Percentiles rank a stretch among this genome's conserved stretches.
These are phyloP conservation scores for Panulirus ornatus DNA, from an alignment of 1,140 invertebrate species.

Conservation along the genomic window DNA sequence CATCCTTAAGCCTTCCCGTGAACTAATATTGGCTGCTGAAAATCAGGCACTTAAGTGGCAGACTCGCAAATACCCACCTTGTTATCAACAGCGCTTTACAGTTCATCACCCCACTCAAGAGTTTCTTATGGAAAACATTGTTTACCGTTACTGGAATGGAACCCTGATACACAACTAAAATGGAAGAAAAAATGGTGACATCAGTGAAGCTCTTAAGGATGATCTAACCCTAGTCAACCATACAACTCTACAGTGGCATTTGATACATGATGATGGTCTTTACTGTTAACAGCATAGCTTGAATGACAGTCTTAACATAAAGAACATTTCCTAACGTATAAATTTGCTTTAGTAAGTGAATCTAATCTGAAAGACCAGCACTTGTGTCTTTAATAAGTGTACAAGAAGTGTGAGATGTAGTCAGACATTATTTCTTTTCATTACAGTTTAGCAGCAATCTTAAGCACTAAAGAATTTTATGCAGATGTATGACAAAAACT, in stretches of 20 bases:
- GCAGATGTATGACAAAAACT: too few species aligned
- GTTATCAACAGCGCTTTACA: not conserved
- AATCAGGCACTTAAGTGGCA: not conserved
- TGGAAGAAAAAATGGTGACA: not conserved
- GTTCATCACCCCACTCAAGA: not conserved
- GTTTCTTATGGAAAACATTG: conserved; percentile 42
- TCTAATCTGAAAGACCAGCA: too few species aligned
- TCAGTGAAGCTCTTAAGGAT: not conserved
- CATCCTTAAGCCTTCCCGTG: not conserved
- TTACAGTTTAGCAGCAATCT: too few species aligned
- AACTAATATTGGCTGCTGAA: not conserved
- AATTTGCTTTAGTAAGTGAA: too few species aligned
- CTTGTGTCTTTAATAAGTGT: too few species aligned
- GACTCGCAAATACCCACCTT: conserved; percentile 27
- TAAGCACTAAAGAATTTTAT: too few species aligned
- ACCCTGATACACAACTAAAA: not conserved
- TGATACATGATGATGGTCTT: not conserved
- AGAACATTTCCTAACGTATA: not conserved
- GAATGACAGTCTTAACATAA: not conserved
- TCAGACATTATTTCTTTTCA: too few species aligned
- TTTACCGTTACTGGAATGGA: conserved; percentile 4
- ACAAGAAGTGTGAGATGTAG: too few species aligned
- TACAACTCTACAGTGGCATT: not conserved
- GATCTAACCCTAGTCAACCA: not conserved
- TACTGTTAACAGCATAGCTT: not conserved